phyloP scores from a whole-genome alignment of 2,797 vertebrate species.

The Vespertilio murinus region DNA sequence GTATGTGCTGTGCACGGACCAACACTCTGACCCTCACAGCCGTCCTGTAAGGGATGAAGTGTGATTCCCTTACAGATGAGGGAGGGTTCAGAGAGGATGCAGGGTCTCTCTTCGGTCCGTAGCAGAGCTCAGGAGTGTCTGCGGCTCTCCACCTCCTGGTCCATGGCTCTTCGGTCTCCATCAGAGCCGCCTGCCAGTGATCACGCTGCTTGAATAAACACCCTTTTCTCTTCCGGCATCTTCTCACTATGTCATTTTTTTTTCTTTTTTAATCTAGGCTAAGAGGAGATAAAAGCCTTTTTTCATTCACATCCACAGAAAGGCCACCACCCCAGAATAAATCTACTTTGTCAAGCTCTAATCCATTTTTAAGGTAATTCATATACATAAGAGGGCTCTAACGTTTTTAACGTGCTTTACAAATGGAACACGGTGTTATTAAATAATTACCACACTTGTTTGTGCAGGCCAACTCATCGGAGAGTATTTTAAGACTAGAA shows the following conservation, averaged over 20 bases:
- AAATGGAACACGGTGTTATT: slow-evolving; percentile 1
- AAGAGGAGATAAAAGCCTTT: slow-evolving; percentile 54
- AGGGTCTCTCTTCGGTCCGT: not conserved
- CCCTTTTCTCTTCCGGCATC: not conserved
- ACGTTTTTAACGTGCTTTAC: slow-evolving; percentile 12
- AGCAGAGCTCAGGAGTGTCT: slow-evolving; percentile 8
- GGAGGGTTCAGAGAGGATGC: not conserved
- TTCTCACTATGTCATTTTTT: slow-evolving; percentile 6
- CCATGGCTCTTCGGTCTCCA: not conserved
- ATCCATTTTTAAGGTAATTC: slow-evolving; percentile 53
- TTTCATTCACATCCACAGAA: not conserved
- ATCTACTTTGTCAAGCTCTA: slow-evolving; percentile 54
- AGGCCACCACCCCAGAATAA: slow-evolving; percentile 44
- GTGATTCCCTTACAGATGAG: not conserved
- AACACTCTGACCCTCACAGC: not conserved
- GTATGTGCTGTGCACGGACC: not conserved
- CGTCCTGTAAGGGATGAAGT: not conserved
- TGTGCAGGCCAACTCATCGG: not conserved
- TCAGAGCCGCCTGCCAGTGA: not conserved
- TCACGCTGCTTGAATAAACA: not conserved
- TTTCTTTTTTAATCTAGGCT: slow-evolving; percentile 53
- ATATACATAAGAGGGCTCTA: slow-evolving; percentile 2
- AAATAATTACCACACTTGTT: slow-evolving; percentile 15
- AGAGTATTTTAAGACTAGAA: not conserved
- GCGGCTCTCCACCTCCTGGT: not conserved